These are phyloP conservation scores for Hemicrepidius hirtus DNA, from an alignment of 2,888 invertebrate species.

Conservation along the genomic window DNA sequence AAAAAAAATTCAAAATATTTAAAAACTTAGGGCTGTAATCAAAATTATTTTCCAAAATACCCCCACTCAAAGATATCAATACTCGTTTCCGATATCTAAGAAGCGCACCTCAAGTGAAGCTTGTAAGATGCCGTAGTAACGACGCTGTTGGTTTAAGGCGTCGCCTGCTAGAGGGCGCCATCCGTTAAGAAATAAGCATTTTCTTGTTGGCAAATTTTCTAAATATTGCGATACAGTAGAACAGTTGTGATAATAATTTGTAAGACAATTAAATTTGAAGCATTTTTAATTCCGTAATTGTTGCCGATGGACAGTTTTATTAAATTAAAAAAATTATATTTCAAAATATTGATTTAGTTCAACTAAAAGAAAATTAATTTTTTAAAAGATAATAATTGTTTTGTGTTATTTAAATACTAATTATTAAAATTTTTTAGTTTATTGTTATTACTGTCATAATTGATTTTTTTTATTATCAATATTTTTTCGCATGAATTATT, in stretches of 20 bases:
- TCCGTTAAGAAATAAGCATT: conserved; percentile 23
- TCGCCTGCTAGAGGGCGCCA: conserved; percentile 65
- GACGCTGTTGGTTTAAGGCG: conserved; percentile 60
- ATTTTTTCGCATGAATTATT: neutral
- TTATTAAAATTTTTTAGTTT: too few relatives aligned
- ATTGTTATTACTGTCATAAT: too few relatives aligned
- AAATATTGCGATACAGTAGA: neutral
- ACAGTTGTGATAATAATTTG: too few relatives aligned
- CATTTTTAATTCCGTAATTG: too few relatives aligned
- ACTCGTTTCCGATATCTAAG: conserved; percentile 55
- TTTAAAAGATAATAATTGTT: too few relatives aligned
- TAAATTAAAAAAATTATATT: too few relatives aligned
- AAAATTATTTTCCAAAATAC: conserved; percentile 11
- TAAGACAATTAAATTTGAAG: neutral
- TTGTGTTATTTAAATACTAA: too few relatives aligned
- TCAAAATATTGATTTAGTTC: too few relatives aligned
- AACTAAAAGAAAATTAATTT: too few relatives aligned
- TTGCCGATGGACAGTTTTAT: too few relatives aligned
- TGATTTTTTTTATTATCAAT: too few relatives aligned
- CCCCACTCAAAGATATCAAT: neutral
- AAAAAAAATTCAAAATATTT: neutral
- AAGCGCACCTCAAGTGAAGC: conserved; percentile 56
- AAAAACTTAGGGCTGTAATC: too few relatives aligned
- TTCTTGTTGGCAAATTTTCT: conserved; percentile 7
- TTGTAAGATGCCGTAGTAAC: conserved; percentile 41